Evolutionary conservation across 1,140 invertebrate species (phyloP).

Genomic region (Diuraphis noxia): DNA sequence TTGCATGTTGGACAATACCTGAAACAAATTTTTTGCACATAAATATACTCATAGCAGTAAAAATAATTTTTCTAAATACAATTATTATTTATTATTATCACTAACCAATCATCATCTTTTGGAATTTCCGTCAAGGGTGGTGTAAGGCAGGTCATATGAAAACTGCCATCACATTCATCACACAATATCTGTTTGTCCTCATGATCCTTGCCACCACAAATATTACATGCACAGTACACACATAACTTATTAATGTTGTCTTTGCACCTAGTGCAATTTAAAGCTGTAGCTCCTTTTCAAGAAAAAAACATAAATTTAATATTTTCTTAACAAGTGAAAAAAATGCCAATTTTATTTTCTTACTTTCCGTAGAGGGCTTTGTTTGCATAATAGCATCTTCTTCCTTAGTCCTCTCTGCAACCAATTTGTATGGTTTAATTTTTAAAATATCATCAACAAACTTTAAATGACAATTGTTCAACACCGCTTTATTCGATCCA

Average conservation of each 20-base stretch:
- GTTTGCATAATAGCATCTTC: slow-evolving; percentile 58
- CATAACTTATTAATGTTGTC: slow-evolving; percentile 71
- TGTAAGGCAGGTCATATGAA: slow-evolving; percentile 70
- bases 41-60: not conserved
- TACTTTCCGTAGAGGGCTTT: slow-evolving; percentile 57
- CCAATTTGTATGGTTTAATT: slow-evolving; percentile 62
- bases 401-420: slow-evolving; percentile 59
- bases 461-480: slow-evolving; percentile 63
- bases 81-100: not conserved
- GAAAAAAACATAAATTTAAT: not conserved
- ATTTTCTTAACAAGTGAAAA: not conserved
- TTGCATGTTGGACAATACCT: slow-evolving; percentile 83
- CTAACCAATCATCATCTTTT: slow-evolving; percentile 69
- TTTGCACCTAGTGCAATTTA: slow-evolving; percentile 68
- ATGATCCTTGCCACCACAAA: slow-evolving; percentile 74
- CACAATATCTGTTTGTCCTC: slow-evolving; percentile 74
- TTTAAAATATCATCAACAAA: slow-evolving; percentile 64
- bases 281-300: slow-evolving; percentile 61
- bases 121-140: slow-evolving; percentile 70
- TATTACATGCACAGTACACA: slow-evolving; percentile 74
- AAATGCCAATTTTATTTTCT: not conserved
- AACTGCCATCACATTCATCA: slow-evolving; percentile 75
- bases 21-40: slow-evolving; percentile 42
- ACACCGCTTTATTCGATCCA: slow-evolving; percentile 58
- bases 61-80: not conserved